These are phyloP conservation scores for Protonemura montana DNA, from an alignment of 2,888 invertebrate species.

Conservation along the genomic window DNA sequence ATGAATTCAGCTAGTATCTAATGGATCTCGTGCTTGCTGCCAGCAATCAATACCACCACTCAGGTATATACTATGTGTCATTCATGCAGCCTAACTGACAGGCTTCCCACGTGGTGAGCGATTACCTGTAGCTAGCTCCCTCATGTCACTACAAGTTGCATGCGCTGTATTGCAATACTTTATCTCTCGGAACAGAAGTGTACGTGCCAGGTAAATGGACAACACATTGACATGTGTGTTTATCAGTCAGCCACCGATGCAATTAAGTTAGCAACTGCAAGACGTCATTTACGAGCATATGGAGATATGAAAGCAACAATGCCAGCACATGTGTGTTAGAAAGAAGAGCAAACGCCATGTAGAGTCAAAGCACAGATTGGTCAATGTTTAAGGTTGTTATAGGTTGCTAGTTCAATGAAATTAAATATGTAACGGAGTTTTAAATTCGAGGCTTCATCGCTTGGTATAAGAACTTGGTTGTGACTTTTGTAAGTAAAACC, in stretches of 20 bases:
- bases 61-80: not conserved
- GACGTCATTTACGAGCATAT: no score
- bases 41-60: not conserved
- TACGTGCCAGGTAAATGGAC: not conserved
- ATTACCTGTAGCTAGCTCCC: slow-evolving; percentile 7
- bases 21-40: not conserved
- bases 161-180: not conserved
- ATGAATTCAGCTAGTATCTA: not conserved
- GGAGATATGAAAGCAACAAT: not conserved
- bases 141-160: not conserved
- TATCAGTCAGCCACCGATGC: not conserved
- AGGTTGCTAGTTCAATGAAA: not conserved
- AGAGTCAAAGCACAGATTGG: no score
- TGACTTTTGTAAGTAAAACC: not conserved
- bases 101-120: not conserved
- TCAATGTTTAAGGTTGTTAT: not conserved
- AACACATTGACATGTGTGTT: not conserved
- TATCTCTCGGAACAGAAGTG: not conserved
- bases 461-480: not conserved
- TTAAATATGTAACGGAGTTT: not conserved
- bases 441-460: not conserved
- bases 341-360: not conserved
- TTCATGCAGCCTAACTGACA: not conserved
- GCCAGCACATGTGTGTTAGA: not conserved
- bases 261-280: not conserved